These are phyloP conservation scores for Rhopalosiphum padi DNA, from an alignment of 1,140 invertebrate species.

Conservation along the genomic window DNA sequence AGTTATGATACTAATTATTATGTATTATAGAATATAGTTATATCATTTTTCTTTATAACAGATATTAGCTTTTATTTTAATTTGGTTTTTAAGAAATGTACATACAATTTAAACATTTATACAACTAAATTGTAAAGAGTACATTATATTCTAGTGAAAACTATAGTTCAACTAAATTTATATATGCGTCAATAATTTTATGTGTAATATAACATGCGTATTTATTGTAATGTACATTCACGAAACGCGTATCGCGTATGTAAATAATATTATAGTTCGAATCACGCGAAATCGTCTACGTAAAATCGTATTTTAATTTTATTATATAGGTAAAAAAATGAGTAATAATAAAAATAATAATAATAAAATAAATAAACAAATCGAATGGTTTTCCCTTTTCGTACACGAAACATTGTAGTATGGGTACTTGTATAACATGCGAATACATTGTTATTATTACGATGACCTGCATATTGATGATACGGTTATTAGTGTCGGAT, in stretches of 20 bases:
- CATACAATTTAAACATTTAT: not conserved
- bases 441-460: not conserved
- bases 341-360: not conserved
- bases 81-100: not conserved
- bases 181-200: not conserved
- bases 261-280: not conserved
- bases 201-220: not conserved
- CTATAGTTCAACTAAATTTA: not conserved
- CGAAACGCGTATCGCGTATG: not conserved
- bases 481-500: slow-evolving; percentile 52
- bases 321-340: not conserved
- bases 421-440: not conserved
- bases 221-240: not conserved
- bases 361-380: not conserved
- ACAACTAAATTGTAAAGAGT: not conserved
- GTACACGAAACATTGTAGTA: not conserved
- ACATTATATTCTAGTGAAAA: not conserved
- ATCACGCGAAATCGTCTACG: not conserved
- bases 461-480: slow-evolving; percentile 32
- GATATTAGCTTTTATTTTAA: no score
- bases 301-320: not conserved
- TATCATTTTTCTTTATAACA: no score
- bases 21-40: no score
- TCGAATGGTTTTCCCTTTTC: slow-evolving; percentile 40
- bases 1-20: no score